phyloP scores from a whole-genome alignment of 2,888 invertebrate genomes.

The Thymelicus lineola region DNA sequence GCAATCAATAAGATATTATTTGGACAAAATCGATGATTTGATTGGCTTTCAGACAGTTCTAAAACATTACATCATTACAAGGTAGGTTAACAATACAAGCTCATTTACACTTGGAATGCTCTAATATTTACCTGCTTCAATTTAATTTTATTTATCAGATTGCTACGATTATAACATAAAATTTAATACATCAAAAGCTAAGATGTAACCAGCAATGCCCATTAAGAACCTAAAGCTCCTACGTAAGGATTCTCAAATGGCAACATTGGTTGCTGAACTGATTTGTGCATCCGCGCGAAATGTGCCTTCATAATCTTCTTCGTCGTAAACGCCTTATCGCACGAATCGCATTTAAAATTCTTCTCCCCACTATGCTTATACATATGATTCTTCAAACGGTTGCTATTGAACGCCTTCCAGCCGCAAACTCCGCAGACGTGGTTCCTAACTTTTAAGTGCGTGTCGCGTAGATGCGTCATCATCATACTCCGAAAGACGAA shows the following conservation, averaged over 20 bases:
- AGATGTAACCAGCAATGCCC: too few relatives aligned
- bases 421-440: slow-evolving; percentile 74
- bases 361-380: slow-evolving; percentile 79
- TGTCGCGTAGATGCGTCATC: slow-evolving; percentile 75
- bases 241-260: slow-evolving; percentile 59
- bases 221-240: slow-evolving; percentile 19
- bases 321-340: slow-evolving; percentile 75
- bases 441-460: slow-evolving; percentile 73
- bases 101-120: too few relatives aligned
- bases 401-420: slow-evolving; percentile 74
- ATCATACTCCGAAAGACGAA: slow-evolving; percentile 78
- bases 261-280: slow-evolving; percentile 50
- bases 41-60: too few relatives aligned
- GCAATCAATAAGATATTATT: too few relatives aligned
- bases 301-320: slow-evolving; percentile 78
- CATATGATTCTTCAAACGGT: slow-evolving; percentile 81
- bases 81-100: too few relatives aligned
- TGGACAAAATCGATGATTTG: too few relatives aligned
- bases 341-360: slow-evolving; percentile 74
- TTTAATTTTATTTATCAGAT: not conserved
- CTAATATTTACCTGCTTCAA: not conserved
- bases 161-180: too few relatives aligned
- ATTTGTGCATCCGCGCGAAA: slow-evolving; percentile 71
- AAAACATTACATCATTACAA: too few relatives aligned
- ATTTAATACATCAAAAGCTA: too few relatives aligned